A percentile compares a stretch with the other conserved stretches of the same genome.
Conservation (phyloP, 2,797 vertebrate genomes). For the Xiphophorus birchmanni region DNA sequence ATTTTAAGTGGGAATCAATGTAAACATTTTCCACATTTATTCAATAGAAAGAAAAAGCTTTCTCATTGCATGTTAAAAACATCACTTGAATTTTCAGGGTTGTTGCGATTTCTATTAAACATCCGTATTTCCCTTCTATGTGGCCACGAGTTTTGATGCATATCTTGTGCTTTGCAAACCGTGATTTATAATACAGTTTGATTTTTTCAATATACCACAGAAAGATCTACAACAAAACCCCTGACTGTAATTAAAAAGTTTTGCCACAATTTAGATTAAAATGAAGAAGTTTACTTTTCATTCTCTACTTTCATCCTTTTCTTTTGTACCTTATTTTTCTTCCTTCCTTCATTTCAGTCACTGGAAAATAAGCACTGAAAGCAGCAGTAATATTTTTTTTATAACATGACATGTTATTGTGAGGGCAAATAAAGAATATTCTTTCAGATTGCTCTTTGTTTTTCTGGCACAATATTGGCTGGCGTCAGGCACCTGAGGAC, state of each 20-base stretch:
- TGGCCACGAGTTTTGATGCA: too few species aligned
- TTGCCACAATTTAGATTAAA: not conserved
- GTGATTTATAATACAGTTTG: not conserved
- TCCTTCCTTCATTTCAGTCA: not conserved
- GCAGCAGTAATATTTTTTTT: not conserved
- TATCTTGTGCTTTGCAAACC: not conserved
- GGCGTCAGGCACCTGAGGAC: not conserved
- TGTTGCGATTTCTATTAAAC: not conserved
- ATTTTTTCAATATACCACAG: not conserved
- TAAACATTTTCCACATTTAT: not conserved
- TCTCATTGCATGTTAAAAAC: not conserved
- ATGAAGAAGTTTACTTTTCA: not conserved
- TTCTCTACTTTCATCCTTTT: not conserved
- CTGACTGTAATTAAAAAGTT: not conserved
- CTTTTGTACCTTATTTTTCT: not conserved
- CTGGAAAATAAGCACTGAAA: not conserved
- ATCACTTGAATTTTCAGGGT: not conserved
- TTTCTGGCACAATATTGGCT: slow-evolving; percentile 1
- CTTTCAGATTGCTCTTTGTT: not conserved
- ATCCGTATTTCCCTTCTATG: not conserved
- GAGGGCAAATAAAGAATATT: not conserved
- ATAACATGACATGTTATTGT: not conserved
- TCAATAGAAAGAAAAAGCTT: not conserved
- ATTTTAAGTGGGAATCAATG: not conserved
- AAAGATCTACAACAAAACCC: not conserved